Base-by-base conservation (phyloP, 2,113 vertebrate genomes). In the Embiotoca jacksoni region DNA sequence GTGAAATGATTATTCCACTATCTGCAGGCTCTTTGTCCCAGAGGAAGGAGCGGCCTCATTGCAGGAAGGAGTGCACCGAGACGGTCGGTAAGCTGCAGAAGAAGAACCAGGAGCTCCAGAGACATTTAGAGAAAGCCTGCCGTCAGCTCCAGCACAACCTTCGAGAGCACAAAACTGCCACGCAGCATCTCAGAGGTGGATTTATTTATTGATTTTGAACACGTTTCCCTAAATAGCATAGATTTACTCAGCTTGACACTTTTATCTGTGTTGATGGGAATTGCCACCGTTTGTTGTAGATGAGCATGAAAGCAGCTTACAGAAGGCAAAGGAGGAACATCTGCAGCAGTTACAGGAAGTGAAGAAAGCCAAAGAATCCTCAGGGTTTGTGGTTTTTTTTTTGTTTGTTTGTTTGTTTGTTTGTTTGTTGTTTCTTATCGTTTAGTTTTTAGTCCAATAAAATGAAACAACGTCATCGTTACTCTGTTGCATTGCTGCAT, bases 31-130 rank as follows among this genome's bases (percentile, higher is more conserved):
- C 75, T 9, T 52, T 60, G 23, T 65, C 72, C 1, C 89, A 89
- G 90, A 88, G 60, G 84, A 92, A 82, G 56, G 85, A 89, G n/a
- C 68, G 54, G 61, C 69, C 88, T 49, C 69, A 88, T 57, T 95
- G 91, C 84, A 94, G 87, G 78, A 92, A 92, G 71, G 60, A 50
- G 44, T 96, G 94, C 77, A 46, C 73, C 2, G 95, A 95, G 46
- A 88, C 93, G 47, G 80, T 94, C 67, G 87, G 88, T 73, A 95
- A 91, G 72, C 94, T 95, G 74, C 95, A 96, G 88, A 89, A 91
- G 87, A 94, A 95, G 82, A 96, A 93, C 81, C 94, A 96, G 72
- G 95, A 95, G 54, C 94, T 97, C 50, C 95, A 94, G 92, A 95
- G 82, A 88, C 94, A 96, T 80, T 89, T 98, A 33, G 95, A 96